Base-by-base conservation (phyloP, 1,140 invertebrate species). In the Heterodera carotae region DNA sequence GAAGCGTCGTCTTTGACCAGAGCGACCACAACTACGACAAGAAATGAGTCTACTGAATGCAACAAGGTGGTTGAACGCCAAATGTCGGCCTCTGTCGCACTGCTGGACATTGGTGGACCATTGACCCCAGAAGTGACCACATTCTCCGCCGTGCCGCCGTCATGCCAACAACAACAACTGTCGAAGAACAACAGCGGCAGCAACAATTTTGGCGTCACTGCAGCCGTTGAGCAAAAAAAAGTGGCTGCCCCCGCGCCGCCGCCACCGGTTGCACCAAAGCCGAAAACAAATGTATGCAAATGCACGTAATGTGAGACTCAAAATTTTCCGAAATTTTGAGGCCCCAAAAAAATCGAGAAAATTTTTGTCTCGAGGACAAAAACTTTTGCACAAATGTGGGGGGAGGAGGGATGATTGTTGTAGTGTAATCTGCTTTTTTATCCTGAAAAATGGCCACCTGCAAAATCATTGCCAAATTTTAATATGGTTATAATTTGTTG, bases 231-330 rank as follows among this genome's bases (percentile, higher is more conserved):
- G 53, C 31, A 29, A 34, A 69, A 43, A 25, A 69, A 29, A 69
- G 48, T 56, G 48, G 48, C 66, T 22, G 15, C 34, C 15, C 48
- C 12, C 39, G 39, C 39, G 6, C 39, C 43, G 27, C 82, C 82
- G 2, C 82, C 83, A 2, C 83, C 83, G 3, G 81, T 83, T 22
- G 81, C 81, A 5, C 81, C 81, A 1, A 83, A 83, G 60, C 59
- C 34, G 59, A 71, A 36, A 25, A 56, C 15, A 22, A 66, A 66
- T 29, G 62, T 66, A 27, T 66, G 27, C 62, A 62, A 6, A 62
- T 18, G 4, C 18, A 29, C 5, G 18, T 5, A 62, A 62, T 39
- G 4, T 39, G n/a, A n/a, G n/a, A n/a, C 36, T 39, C 36, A 39
- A 4, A 10, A 39, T 39, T 39, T 39, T 39, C 10, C 10, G 36